Percentiles rank a stretch among this genome's conserved stretches.
Evolutionary conservation across 1,140 invertebrate genomes (phyloP).

Genomic region (Nomia melanderi): DNA sequence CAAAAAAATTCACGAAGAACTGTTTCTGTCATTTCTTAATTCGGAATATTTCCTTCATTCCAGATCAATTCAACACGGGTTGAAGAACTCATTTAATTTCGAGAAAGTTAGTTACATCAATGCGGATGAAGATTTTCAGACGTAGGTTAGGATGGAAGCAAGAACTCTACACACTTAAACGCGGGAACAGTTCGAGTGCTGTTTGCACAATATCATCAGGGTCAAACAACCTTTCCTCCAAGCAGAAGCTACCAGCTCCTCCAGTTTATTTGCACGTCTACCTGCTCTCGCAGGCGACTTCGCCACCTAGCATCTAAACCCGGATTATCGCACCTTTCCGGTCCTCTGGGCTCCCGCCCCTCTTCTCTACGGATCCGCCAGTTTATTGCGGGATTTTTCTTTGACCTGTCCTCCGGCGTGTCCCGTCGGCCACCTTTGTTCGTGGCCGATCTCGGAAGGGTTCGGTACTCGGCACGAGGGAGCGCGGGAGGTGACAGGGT

Average conservation of each 20-base stretch:
- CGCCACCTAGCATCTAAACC: neutral
- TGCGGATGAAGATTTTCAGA: too few species aligned
- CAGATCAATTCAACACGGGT: too few species aligned
- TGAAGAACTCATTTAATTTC: too few species aligned
- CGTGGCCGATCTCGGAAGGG: neutral
- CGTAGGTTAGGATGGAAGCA: too few species aligned
- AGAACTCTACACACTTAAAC: too few species aligned
- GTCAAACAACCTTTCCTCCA: neutral
- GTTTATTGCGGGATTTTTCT: neutral
- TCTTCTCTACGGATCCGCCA: neutral
- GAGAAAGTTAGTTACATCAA: too few species aligned
- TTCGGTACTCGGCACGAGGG: neutral
- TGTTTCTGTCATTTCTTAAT: too few species aligned
- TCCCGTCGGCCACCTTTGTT: neutral
- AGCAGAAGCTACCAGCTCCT: constrained; percentile 3
- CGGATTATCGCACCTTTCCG: constrained; percentile 26
- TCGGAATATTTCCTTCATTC: too few species aligned
- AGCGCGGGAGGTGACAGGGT: neutral
- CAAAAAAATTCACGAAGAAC: too few species aligned
- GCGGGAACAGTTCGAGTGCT: neutral
- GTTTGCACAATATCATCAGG: neutral
- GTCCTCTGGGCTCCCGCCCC: too few species aligned
- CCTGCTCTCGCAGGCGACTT: constrained; percentile 5
- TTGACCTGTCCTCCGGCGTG: neutral
- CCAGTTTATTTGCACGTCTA: constrained; percentile 26